Evolutionary conservation across 2,113 vertebrate genomes (phyloP).

Genomic region (Talpa occidentalis): DNA sequence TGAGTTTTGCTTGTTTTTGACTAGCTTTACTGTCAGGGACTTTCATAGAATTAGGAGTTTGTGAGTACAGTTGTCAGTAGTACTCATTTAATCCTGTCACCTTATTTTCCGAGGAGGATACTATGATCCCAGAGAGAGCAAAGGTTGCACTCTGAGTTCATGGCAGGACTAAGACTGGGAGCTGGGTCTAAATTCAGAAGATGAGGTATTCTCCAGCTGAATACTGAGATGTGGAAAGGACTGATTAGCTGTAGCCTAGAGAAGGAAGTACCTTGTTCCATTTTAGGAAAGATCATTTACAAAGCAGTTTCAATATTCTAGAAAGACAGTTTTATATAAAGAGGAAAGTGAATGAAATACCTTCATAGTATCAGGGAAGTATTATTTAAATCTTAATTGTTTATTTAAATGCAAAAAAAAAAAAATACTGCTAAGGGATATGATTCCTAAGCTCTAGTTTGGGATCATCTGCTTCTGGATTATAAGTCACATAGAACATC

Average conservation of each 20-base stretch:
- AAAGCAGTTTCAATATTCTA: constrained; percentile 30
- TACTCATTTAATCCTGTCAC: neutral
- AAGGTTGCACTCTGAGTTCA: neutral
- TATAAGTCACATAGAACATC: neutral
- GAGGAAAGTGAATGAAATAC: neutral
- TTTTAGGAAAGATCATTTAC: neutral
- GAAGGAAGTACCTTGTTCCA: neutral
- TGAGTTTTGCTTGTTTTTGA: neutral
- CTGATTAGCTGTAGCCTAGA: neutral
- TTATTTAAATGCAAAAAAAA: constrained; percentile 1
- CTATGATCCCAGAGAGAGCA: neutral
- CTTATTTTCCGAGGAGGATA: neutral
- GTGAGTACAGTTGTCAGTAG: neutral
- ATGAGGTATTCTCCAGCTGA: neutral
- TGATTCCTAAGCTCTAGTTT: neutral
- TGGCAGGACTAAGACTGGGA: neutral
- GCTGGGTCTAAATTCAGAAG: neutral
- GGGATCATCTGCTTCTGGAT: neutral
- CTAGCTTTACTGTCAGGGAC: neutral
- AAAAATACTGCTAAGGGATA: neutral
- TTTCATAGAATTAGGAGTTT: neutral
- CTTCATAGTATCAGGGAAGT: neutral
- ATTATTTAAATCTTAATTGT: constrained; percentile 1
- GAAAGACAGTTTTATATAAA: neutral
- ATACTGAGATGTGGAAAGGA: neutral